Evolutionary conservation across 1,140 invertebrate genomes (phyloP), one percentile per base, ranked within the genome.

Genomic region (Drosophila chauvacae): DNA sequence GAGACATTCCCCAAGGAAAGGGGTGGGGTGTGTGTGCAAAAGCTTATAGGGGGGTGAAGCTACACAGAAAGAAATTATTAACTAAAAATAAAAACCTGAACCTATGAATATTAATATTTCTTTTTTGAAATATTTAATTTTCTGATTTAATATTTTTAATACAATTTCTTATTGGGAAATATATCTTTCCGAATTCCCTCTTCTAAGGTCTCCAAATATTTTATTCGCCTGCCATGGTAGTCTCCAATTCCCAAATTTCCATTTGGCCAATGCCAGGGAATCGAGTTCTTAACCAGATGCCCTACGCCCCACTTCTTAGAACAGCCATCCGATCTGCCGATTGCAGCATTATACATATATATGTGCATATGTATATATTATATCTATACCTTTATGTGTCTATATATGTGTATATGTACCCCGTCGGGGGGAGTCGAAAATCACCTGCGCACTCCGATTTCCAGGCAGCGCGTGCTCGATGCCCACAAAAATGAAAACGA

Each of bases 391-490:
- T 23, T 16, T 55, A 55, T 37, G 33, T 37, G 18, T 37, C 14
- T 55, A 23, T 65, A 51, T 56, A 20, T 51, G 26, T 61, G 61
- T 18, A 13, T 30, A 51, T 51, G 16, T 20, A 64, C 74, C 42
- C 47, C 58, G 42, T 42, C n/a, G 78, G 60, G 78, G 78, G 60
- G 78, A 75, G 61, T 70, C 61, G 42, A 60, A 68, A 82, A 53
- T 83, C 84, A 88, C 80, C 78, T 80, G 84, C 50, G 51, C 68
- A 61, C 77, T 87, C 72, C 80, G 65, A 88, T 88, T 86, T 80
- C 83, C 51, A 41, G 53, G 63, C n/a, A 87, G 80, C 83, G 84
- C 84, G 84, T 86, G 84, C 84, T 86, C 57, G 48, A 55, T 45
- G 64, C 51, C 42, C 37, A 61, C 65, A 77, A 42, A 59, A 30